Base-by-base conservation (phyloP, 2,113 vertebrate genomes). In the Mobula hypostoma region DNA sequence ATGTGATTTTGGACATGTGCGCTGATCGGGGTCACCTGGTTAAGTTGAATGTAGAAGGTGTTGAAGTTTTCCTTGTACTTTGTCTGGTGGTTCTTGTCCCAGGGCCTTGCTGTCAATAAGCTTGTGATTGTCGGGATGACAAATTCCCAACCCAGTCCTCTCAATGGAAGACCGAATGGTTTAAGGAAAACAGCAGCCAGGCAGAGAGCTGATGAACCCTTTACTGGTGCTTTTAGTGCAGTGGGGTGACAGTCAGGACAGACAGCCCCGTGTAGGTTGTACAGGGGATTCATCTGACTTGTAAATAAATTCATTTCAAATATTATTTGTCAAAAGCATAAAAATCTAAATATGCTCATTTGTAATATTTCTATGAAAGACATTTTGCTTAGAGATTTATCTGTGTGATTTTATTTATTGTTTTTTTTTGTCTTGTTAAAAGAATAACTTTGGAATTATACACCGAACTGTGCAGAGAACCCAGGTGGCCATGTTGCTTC, bases 361-460 rank as follows among this genome's bases (percentile, higher is more conserved):
- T 93, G 91, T 93, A 93, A 93, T 93, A 93, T 93, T 93, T 93
- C 40, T 72, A 93, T 93, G 91, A 70, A 72, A 85, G 70, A 93
- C 90, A 40, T 93, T 92, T 93, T 93, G 68, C 70, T 66, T 93
- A 93, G 91, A 93, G 91, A 93, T 93, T 74, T 93, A 93, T 74
- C 91, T 72, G 90, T 93, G 9, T 93, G 36, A 36, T 48, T 93
- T 93, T 74, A 74, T 93, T 93, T 93, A 93, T 93, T 93, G 70
- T 93, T 74, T 93, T 92, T 92, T 93, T 76, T 29, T 40, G 12
- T 82, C n/a, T 32, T 48, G 48, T 48, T 48, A 48, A 48, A 80
- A 72, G 70, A 68, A 74, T 93, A 93, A 93, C 91, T 93, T 93
- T 93, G 40, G 68, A 93, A 93, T 72, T 93, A 72, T 93, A 76